These are phyloP conservation scores for Neopelma chrysocephalum DNA, from an alignment of 2,797 vertebrate genomes.

Conservation along the genomic window DNA sequence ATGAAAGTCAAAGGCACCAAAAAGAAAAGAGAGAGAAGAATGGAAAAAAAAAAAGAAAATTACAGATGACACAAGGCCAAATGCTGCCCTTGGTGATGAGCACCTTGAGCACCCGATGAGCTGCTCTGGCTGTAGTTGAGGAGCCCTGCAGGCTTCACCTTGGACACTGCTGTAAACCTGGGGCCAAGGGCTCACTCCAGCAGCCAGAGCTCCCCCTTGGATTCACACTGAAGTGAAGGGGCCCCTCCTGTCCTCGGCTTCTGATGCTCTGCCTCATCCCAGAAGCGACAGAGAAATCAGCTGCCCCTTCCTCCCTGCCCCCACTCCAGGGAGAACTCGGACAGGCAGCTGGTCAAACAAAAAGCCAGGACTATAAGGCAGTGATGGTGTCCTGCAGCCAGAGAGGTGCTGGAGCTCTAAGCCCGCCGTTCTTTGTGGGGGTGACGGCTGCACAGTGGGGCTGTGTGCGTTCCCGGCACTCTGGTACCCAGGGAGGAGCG, in stretches of 20 bases:
- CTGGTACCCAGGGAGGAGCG: not conserved
- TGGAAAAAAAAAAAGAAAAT: not conserved
- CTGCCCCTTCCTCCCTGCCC: accelerated
- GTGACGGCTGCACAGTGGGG: accelerated
- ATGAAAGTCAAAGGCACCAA: not conserved
- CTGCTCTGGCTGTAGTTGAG: not conserved
- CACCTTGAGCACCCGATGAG: not conserved
- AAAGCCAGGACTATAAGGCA: not conserved
- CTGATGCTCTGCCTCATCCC: not conserved
- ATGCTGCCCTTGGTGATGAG: not conserved
- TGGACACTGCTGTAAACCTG: not conserved
- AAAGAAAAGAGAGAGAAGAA: not conserved
- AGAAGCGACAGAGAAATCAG: not conserved
- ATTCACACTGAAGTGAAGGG: not conserved
- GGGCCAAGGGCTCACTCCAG: not conserved
- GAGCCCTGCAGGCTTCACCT: not conserved
- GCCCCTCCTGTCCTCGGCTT: not conserved
- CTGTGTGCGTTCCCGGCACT: not conserved
- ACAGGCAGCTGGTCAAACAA: not conserved
- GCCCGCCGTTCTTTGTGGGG: accelerated
- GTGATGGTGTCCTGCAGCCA: not conserved
- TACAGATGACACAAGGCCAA: not conserved
- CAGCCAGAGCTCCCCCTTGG: not conserved
- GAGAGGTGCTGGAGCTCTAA: not conserved
- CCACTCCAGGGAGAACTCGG: not conserved